A percentile compares a stretch with the other conserved stretches of the same genome.
These are phyloP conservation scores for Paramuricea clavata DNA, from an alignment of 92 coral and sea anemone genomes.

Conservation along the genomic window DNA sequence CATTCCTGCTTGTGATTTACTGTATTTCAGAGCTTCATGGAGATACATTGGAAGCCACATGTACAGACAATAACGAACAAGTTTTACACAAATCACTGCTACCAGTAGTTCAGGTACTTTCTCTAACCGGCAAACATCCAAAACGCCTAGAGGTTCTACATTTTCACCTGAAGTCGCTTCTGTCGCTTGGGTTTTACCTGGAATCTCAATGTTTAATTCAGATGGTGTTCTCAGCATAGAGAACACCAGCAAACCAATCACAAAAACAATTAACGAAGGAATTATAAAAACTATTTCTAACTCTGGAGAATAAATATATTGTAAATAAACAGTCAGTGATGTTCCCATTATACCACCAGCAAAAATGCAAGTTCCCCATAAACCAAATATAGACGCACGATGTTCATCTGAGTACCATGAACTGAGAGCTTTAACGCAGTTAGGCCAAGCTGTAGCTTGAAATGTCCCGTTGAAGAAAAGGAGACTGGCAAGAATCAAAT, in stretches of 20 bases:
- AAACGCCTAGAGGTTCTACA: not conserved
- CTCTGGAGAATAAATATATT: conserved; percentile 76
- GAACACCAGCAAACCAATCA: conserved; percentile 78
- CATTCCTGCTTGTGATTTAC: conserved; percentile 89
- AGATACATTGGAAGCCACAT: conserved; percentile 99
- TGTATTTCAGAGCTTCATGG: conserved; percentile 82
- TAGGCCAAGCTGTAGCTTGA: conserved; percentile 99
- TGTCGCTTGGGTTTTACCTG: conserved; percentile 52
- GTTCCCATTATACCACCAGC: conserved; percentile 96
- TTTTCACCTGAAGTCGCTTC: not conserved
- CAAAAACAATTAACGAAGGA: conserved; percentile 73
- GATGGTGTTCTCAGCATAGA: conserved; percentile 80
- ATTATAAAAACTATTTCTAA: conserved; percentile 78
- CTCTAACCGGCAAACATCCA: conserved; percentile 50
- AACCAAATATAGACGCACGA: conserved; percentile 92
- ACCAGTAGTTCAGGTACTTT: conserved; percentile 92
- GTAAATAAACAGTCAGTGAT: conserved; percentile 89
- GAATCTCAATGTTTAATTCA: conserved; percentile 75
- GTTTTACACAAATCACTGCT: conserved; percentile 86
- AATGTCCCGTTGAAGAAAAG: conserved; percentile 92
- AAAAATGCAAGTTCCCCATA: conserved; percentile 96
- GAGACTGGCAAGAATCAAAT: conserved; percentile 71
- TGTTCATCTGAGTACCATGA: conserved; percentile 87
- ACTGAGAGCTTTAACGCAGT: conserved; percentile 92
- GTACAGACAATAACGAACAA: conserved; percentile 96